phyloP scores from a whole-genome alignment of 2,113 vertebrate genomes.

The Nothobranchius kuhntae region DNA sequence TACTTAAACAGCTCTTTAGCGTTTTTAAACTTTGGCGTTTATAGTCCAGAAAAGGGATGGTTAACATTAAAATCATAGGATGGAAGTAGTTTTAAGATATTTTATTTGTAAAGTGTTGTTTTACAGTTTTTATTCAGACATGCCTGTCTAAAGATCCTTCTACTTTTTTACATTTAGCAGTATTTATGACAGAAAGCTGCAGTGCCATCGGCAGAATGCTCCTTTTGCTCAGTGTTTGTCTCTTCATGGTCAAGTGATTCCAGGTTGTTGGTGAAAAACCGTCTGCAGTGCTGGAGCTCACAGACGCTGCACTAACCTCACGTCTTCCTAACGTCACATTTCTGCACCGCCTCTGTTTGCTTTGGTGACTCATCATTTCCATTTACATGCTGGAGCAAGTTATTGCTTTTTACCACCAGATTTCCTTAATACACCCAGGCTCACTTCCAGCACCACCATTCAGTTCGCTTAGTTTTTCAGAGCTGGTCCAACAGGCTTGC shows the following conservation, averaged over 20 bases:
- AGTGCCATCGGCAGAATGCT: background rate
- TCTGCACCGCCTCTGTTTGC: background rate
- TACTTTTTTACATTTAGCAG: too few species aligned
- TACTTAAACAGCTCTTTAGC: too few species aligned
- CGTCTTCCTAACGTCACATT: background rate
- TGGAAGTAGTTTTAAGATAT: too few species aligned
- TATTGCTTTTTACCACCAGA: background rate
- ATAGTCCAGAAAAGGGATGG: too few species aligned
- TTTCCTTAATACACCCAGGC: constrained; percentile 44
- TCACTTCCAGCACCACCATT: constrained; percentile 25
- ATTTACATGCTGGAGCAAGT: background rate
- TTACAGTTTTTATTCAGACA: too few species aligned
- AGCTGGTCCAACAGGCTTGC: constrained; percentile 31
- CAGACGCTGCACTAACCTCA: background rate
- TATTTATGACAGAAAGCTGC: too few species aligned
- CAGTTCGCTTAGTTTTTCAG: constrained; percentile 19
- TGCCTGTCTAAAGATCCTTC: too few species aligned
- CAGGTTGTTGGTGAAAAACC: background rate
- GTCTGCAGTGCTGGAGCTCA: background rate
- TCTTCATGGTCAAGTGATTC: background rate
- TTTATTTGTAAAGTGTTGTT: too few species aligned
- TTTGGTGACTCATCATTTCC: background rate
- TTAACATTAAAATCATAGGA: too few species aligned
- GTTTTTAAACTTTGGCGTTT: too few species aligned
- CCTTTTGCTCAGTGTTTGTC: too few species aligned